Evolutionary conservation across 1,140 invertebrate genomes (phyloP).

Genomic region (Scylla paramamosain): DNA sequence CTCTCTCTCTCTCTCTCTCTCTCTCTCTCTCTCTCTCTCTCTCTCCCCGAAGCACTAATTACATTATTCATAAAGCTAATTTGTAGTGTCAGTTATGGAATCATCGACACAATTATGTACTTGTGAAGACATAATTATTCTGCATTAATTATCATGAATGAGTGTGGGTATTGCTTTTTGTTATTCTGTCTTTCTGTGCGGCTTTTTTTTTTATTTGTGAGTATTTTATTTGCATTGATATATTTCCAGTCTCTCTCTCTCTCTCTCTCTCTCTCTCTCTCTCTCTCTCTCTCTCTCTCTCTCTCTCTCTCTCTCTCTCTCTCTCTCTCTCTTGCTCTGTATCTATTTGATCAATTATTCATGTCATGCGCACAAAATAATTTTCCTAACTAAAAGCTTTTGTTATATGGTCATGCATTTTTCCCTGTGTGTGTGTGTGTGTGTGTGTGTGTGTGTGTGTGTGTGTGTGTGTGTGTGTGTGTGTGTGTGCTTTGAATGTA

Average conservation of each 20-base stretch:
- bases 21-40: no score
- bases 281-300: background rate
- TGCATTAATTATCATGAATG: background rate
- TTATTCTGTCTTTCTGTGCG: background rate
- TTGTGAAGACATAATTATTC: background rate
- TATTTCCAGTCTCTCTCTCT: background rate
- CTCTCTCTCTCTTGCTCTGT: background rate
- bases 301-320: constrained; percentile 9
- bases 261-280: background rate
- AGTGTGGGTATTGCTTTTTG: background rate
- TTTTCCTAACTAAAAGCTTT: background rate
- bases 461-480: no score
- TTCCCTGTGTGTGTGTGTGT: no score
- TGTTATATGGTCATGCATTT: no score
- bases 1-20: no score
- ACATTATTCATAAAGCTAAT: background rate
- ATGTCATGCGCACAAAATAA: background rate
- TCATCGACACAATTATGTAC: background rate
- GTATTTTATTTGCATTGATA: no score
- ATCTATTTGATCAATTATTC: background rate
- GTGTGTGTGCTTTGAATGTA: no score
- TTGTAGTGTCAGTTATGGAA: background rate
- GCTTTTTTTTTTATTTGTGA: background rate
- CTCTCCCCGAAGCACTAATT: background rate
- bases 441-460: no score